Evolutionary conservation across 2,113 vertebrate genomes (phyloP).

Genomic region (Entelurus aequoreus): DNA sequence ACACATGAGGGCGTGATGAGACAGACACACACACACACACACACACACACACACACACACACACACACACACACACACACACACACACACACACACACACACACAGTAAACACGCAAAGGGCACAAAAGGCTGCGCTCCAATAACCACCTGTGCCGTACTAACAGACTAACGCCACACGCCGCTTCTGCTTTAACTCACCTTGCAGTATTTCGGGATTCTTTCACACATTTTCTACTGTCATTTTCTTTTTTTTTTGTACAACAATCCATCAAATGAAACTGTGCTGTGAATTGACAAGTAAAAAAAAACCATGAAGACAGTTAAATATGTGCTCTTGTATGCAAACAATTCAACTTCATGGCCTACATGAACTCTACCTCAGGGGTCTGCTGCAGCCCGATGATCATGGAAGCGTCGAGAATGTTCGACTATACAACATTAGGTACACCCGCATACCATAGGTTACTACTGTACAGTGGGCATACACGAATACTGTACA

Average conservation of each 20-base stretch:
- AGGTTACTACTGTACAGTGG: too few relatives aligned
- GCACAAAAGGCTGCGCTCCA: conserved; percentile 73
- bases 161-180: conserved; percentile 79
- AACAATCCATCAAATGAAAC: background rate
- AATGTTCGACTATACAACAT: background rate
- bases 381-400: conserved; percentile 51
- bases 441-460: background rate
- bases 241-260: conserved; percentile 6
- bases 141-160: conserved; percentile 78
- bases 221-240: conserved; percentile 25
- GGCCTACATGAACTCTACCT: conserved; percentile 64
- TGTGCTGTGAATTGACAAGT: background rate
- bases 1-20: conserved; percentile 80
- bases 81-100: conserved; percentile 11
- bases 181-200: conserved; percentile 74
- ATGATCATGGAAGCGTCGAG: background rate
- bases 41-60: conserved; percentile 18
- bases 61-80: conserved; percentile 12
- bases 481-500: background rate
- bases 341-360: conserved; percentile 27
- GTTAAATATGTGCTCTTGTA: conserved; percentile 11
- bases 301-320: background rate
- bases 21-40: conserved; percentile 11
- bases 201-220: conserved; percentile 62
- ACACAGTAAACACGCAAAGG: conserved; percentile 17